phyloP scores from a whole-genome alignment of 2,113 vertebrate genomes.

The Ammodytes marinus region DNA sequence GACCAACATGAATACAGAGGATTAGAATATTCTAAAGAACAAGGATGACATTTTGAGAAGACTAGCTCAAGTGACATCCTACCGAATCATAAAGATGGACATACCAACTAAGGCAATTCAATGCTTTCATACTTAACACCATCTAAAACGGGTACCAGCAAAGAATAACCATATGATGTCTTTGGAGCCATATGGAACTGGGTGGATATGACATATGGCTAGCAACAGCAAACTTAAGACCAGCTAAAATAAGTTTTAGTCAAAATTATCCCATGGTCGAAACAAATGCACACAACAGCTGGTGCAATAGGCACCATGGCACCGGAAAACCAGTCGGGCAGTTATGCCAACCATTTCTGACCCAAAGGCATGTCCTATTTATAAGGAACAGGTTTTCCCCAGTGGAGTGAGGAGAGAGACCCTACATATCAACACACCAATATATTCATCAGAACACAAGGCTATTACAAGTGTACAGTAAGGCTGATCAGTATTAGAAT shows the following conservation, averaged over 20 bases:
- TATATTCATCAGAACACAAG: slow-evolving; percentile 15
- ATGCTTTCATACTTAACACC: not conserved
- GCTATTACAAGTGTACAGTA: not conserved
- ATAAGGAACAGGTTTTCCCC: slow-evolving; percentile 48
- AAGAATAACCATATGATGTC: slow-evolving; percentile 18
- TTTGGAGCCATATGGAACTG: slow-evolving; percentile 27
- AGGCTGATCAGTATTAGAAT: not conserved
- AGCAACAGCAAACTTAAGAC: slow-evolving; percentile 41
- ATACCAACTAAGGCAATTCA: slow-evolving; percentile 13
- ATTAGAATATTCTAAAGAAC: slow-evolving; percentile 8
- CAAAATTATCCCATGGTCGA: slow-evolving; percentile 49
- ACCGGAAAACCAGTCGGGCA: slow-evolving; percentile 45
- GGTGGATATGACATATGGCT: slow-evolving; percentile 21
- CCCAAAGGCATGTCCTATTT: slow-evolving; percentile 59
- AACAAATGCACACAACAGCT: slow-evolving; percentile 62
- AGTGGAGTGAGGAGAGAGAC: slow-evolving; percentile 17
- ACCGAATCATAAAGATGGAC: slow-evolving; percentile 5
- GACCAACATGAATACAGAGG: slow-evolving; percentile 20
- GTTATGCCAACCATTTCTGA: slow-evolving; percentile 55
- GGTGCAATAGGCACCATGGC: slow-evolving; percentile 30
- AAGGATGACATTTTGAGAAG: slow-evolving; percentile 8
- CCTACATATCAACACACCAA: slow-evolving; percentile 27
- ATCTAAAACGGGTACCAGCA: slow-evolving; percentile 14
- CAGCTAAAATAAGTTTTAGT: slow-evolving; percentile 60
- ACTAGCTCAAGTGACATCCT: slow-evolving; percentile 3